These are phyloP conservation scores for Ifrita kowaldi DNA, from an alignment of 2,113 vertebrate species.

Conservation along the genomic window DNA sequence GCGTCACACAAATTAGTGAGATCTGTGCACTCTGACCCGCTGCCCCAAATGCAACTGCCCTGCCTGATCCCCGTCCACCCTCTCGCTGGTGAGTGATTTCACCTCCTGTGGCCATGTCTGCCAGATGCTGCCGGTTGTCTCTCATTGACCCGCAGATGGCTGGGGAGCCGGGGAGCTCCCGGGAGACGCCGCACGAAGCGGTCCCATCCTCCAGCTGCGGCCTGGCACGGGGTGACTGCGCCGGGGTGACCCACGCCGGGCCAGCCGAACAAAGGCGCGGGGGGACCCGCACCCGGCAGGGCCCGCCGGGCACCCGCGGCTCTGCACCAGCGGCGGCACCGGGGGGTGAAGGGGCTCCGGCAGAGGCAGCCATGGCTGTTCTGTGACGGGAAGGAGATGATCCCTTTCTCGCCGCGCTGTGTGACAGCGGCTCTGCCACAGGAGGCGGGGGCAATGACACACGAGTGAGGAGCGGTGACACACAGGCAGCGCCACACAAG, in stretches of 20 bases:
- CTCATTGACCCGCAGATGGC: constrained; percentile 36
- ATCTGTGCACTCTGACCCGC: background rate
- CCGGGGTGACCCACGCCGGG: accelerated
- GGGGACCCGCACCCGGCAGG: accelerated
- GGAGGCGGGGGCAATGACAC: background rate
- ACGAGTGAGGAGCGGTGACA: accelerated
- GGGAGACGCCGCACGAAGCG: background rate
- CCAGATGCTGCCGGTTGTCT: constrained; percentile 19
- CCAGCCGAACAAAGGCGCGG: background rate
- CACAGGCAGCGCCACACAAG: background rate
- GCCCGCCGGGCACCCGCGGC: background rate
- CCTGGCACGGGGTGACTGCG: background rate
- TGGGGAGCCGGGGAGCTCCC: background rate
- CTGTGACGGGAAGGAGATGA: background rate
- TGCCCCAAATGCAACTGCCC: background rate
- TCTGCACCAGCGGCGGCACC: accelerated
- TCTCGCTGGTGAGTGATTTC: background rate
- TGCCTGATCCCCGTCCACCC: background rate
- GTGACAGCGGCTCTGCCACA: background rate
- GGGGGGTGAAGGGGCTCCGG: background rate
- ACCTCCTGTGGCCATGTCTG: background rate
- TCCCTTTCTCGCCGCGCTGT: background rate
- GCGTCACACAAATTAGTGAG: background rate
- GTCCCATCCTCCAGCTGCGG: background rate
- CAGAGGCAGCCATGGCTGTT: background rate